A percentile compares a stretch with the other conserved stretches of the same genome.
Conservation (phyloP, 2,888 invertebrate species). For the Gisinianus flammeolus region DNA sequence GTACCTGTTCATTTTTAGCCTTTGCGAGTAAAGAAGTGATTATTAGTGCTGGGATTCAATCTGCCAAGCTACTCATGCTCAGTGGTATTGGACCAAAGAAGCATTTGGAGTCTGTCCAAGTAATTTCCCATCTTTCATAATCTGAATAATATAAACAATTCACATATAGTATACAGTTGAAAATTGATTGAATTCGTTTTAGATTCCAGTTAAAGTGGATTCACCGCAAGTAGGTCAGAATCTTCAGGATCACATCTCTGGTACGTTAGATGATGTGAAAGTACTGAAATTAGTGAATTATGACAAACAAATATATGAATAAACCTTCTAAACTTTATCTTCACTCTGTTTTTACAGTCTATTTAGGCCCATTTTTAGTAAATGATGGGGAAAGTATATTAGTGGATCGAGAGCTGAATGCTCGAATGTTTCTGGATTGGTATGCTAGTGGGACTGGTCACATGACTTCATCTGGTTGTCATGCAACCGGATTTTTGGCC, state of each 20-base stretch:
- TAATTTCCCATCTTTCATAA: conserved; percentile 6
- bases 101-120: conserved; percentile 43
- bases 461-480: conserved; percentile 38
- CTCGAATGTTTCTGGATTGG: not conserved
- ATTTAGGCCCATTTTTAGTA: conserved; percentile 49
- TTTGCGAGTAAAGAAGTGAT: conserved; percentile 53
- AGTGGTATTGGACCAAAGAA: conserved; percentile 51
- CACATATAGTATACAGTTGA: not conserved
- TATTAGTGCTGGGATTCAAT: conserved; percentile 50
- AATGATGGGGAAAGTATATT: conserved; percentile 24
- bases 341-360: too few relatives aligned
- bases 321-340: too few relatives aligned
- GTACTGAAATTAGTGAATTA: too few relatives aligned
- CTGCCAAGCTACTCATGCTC: conserved; percentile 51
- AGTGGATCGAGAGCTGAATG: conserved; percentile 11
- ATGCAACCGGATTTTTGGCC: conserved; percentile 50
- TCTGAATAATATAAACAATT: too few relatives aligned
- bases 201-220: conserved; percentile 50
- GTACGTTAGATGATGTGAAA: too few relatives aligned
- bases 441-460: conserved; percentile 41
- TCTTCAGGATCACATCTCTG: conserved; percentile 49
- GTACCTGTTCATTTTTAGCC: too few relatives aligned
- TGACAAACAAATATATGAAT: too few relatives aligned
- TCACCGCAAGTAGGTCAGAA: conserved; percentile 54
- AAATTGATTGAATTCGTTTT: too few relatives aligned